Base-by-base conservation (phyloP, 2,113 vertebrate species). In the Xiphophorus couchianus region DNA sequence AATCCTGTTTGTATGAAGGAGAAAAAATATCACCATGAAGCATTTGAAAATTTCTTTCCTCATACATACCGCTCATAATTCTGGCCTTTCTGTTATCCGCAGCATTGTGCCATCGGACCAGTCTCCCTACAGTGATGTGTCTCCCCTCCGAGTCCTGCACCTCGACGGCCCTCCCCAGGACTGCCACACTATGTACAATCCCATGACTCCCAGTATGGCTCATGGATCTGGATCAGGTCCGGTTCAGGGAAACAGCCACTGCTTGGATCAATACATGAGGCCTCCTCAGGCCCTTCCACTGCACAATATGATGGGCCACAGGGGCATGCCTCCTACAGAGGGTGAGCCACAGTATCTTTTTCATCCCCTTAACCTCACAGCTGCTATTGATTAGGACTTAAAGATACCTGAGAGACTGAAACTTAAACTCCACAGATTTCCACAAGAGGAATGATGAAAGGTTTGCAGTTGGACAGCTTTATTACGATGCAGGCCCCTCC, bases 221-320 rank as follows among this genome's bases (percentile, higher is more conserved):
- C 93, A 93, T 33, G 95, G 92, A 85, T 94, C 94, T 68, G 95
- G 92, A 85, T 94, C 94, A 63, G 94, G 94, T 10, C 84, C 86
- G 39, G 90, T 80, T 15, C 91, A 89, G 81, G 84, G 89, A 68
- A 83, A 90, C 1, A 94, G 93, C 85, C 95, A 94, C 82, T 94
- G 95, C 31, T 95, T 97, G 84, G 96, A 94, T 80, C 96, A 96
- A 82, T 98, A 97, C 76, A 96, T 97, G 93, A 95, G 95, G 61
- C 94, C 96, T 0, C 95, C 95, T 13, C 95, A 94, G 31, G 94
- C 89, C 39, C 92, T 89, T 1, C 94, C 90, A 1, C 87, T 93
- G 2, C 93, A 91, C 76, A 79, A 90, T 74, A 93, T 95, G 90
- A 92, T 95, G 93, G 91, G 92, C 85, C 94, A 95, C 82, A 86